These are phyloP conservation scores for Ciconia stormi DNA, from an alignment of 2,113 vertebrate species.

Conservation along the genomic window DNA sequence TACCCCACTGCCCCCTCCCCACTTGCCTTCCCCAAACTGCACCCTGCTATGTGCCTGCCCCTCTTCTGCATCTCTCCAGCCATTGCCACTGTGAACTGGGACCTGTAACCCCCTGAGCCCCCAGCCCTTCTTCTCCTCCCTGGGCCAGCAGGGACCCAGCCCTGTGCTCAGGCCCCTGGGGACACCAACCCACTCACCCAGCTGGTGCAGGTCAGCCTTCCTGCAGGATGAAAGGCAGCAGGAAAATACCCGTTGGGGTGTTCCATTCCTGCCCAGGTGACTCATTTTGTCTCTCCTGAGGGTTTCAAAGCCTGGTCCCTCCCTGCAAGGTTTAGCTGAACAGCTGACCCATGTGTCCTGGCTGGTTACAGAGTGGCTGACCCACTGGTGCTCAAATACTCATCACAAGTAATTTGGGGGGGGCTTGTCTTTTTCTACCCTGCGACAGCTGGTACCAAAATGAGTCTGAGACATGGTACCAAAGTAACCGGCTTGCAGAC, in stretches of 20 bases:
- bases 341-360: not conserved
- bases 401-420: not conserved
- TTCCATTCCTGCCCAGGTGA: accelerated
- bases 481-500: not conserved
- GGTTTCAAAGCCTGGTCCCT: not conserved
- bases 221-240: not conserved
- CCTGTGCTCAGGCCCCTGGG: not conserved
- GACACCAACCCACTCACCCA: accelerated
- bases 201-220: not conserved
- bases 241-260: not conserved
- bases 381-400: not conserved
- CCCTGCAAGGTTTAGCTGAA: not conserved
- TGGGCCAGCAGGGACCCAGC: not conserved
- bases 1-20: not conserved
- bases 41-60: accelerated
- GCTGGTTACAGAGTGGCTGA: not conserved
- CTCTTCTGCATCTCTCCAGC: not conserved
- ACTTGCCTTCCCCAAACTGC: not conserved
- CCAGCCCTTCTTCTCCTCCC: accelerated
- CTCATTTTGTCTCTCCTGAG: not conserved
- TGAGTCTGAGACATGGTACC: not conserved
- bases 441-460: not conserved
- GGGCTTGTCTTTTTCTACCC: not conserved
- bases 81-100: not conserved
- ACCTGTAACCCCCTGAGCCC: accelerated